These are phyloP conservation scores for Petroica traversi DNA, from an alignment of 2,113 vertebrate species.

Conservation along the genomic window DNA sequence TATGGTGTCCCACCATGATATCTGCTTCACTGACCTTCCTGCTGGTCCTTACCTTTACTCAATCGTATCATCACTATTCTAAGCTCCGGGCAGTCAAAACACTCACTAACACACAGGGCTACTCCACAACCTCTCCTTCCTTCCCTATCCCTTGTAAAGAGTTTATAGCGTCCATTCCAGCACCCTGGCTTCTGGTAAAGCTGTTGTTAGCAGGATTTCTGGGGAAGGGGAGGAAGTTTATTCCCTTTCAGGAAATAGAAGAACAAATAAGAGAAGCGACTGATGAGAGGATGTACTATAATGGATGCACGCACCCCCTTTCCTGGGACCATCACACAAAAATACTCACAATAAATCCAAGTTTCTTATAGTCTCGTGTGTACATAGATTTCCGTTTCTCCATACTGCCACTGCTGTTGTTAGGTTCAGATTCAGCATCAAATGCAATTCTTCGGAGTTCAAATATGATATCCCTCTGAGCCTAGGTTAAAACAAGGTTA, in stretches of 20 bases:
- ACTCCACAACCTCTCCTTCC: not conserved
- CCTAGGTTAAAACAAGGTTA: constrained; percentile 65
- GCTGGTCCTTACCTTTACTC: not conserved
- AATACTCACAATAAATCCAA: constrained; percentile 95
- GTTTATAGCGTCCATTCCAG: not conserved
- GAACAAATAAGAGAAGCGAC: not conserved
- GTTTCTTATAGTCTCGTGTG: constrained; percentile 97
- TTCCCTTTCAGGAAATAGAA: not conserved
- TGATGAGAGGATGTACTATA: not conserved
- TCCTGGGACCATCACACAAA: not conserved
- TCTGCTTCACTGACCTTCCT: not conserved
- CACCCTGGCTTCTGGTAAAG: not conserved
- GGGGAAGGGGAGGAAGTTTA: not conserved
- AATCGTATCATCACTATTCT: fast-evolving
- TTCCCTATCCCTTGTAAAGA: not conserved
- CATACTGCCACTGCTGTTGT: constrained; percentile 90
- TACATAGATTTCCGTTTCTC: constrained; percentile 99
- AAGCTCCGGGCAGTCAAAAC: not conserved
- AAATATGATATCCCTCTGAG: constrained; percentile 98
- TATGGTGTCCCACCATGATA: not conserved
- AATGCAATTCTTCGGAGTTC: constrained; percentile 96
- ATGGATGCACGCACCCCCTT: not conserved
- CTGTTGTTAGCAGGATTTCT: not conserved
- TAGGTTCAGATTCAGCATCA: constrained; percentile 91
- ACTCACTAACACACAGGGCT: not conserved